Evolutionary conservation across 2,888 invertebrate species (phyloP).

Genomic region (Aelia acuminata): DNA sequence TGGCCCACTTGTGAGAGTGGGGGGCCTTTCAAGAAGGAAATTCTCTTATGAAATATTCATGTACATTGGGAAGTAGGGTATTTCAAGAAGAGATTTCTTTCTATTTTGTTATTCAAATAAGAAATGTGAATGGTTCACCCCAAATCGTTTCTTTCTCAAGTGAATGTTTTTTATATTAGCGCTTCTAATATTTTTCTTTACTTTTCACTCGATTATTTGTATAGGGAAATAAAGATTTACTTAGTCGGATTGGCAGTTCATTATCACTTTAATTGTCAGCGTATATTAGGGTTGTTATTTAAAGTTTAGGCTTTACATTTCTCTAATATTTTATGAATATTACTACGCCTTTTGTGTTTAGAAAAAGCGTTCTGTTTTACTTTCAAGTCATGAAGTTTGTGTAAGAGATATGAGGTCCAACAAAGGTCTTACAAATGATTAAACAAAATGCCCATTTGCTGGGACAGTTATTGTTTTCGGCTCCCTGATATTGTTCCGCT

Average conservation of each 20-base stretch:
- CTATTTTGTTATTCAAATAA: slow-evolving; percentile 21
- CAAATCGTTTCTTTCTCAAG: neutral
- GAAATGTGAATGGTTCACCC: neutral
- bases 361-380: neutral
- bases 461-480: neutral
- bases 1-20: neutral
- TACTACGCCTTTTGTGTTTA: too few species aligned
- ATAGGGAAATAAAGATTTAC: neutral
- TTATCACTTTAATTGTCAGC: neutral
- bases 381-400: neutral
- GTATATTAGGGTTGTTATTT: neutral
- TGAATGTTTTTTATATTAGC: neutral
- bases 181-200: neutral
- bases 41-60: slow-evolving; percentile 16
- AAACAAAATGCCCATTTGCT: neutral
- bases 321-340: too few species aligned
- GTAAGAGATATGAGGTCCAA: neutral
- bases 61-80: neutral
- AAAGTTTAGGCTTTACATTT: neutral
- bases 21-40: neutral
- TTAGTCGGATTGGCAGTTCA: neutral
- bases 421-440: neutral
- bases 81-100: slow-evolving; percentile 1
- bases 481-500: neutral
- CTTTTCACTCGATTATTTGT: neutral